Evolutionary conservation across 2,888 invertebrate genomes (phyloP).

Genomic region (Druceiella hillmani): DNA sequence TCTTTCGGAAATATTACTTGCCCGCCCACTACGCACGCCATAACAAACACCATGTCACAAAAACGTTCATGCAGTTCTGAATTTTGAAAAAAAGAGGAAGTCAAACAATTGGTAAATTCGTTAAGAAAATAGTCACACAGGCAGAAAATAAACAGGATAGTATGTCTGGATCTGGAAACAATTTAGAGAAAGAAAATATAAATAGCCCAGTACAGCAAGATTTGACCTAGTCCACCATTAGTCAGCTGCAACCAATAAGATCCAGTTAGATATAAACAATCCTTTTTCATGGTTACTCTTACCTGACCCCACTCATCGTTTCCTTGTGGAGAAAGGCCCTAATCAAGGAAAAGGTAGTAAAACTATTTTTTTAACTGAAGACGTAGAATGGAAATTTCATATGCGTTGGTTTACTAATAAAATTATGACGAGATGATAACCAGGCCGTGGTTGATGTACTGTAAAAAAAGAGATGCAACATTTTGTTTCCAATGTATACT

Average conservation of each 20-base stretch:
- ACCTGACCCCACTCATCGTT: constrained; percentile 10
- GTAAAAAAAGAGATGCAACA: too few relatives aligned
- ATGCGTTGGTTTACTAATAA: too few relatives aligned
- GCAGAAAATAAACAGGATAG: not conserved
- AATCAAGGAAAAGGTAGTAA: constrained; percentile 11
- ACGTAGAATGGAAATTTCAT: constrained; percentile 12
- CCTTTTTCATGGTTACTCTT: constrained; percentile 11
- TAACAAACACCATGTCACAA: constrained; percentile 5
- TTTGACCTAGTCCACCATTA: constrained; percentile 2
- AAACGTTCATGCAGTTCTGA: constrained; percentile 8
- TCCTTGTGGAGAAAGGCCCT: constrained; percentile 12
- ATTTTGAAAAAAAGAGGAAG: constrained; percentile 8
- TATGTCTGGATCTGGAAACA: constrained; percentile 11
- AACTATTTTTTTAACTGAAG: constrained; percentile 11
- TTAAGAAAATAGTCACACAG: constrained; percentile 7
- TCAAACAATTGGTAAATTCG: constrained; percentile 5
- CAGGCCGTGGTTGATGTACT: too few relatives aligned
- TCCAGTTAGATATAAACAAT: constrained; percentile 10
- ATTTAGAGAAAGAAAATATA: constrained; percentile 8
- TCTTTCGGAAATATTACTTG: constrained; percentile 4
- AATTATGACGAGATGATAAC: too few relatives aligned
- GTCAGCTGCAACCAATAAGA: constrained; percentile 9
- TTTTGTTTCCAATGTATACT: too few relatives aligned
- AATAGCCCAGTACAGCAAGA: constrained; percentile 4
- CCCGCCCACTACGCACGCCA: constrained; percentile 3